These are phyloP conservation scores for Meloidogyne chitwoodi DNA, from an alignment of 1,140 invertebrate genomes.

Conservation along the genomic window DNA sequence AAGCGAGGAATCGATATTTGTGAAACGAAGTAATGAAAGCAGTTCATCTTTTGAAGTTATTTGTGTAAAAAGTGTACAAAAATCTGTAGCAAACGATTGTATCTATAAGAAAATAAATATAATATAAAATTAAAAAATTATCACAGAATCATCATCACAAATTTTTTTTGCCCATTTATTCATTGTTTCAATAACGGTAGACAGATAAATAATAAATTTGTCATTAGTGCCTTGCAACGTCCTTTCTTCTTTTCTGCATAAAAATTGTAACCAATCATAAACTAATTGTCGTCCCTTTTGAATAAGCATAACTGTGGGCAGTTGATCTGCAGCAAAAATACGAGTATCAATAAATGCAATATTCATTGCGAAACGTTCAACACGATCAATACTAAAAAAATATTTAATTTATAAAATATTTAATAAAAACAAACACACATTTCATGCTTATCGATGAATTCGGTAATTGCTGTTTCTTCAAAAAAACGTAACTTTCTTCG, in stretches of 20 bases:
- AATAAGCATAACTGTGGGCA: slow-evolving; percentile 42
- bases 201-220: not conserved
- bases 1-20: slow-evolving; percentile 1
- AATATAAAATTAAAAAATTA: not conserved
- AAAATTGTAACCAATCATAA: slow-evolving; percentile 30
- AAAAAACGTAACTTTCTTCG: slow-evolving; percentile 32
- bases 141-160: not conserved
- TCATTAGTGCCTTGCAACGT: not conserved
- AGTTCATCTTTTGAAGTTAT: not conserved
- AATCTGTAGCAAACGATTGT: not conserved
- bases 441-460: slow-evolving; percentile 11
- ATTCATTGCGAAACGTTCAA: slow-evolving; percentile 7
- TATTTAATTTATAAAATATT: not conserved
- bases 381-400: slow-evolving; percentile 10
- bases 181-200: not conserved
- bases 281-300: slow-evolving; percentile 41
- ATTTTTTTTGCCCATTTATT: not conserved
- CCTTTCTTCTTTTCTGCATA: slow-evolving; percentile 11
- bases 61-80: not conserved
- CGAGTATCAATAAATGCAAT: not conserved
- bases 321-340: slow-evolving; percentile 12
- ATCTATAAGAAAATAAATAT: not conserved
- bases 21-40: not conserved
- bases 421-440: not conserved
- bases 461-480: slow-evolving; percentile 12